These are phyloP conservation scores for Lypha dubia DNA, from an alignment of 2,888 invertebrate species.

Conservation along the genomic window DNA sequence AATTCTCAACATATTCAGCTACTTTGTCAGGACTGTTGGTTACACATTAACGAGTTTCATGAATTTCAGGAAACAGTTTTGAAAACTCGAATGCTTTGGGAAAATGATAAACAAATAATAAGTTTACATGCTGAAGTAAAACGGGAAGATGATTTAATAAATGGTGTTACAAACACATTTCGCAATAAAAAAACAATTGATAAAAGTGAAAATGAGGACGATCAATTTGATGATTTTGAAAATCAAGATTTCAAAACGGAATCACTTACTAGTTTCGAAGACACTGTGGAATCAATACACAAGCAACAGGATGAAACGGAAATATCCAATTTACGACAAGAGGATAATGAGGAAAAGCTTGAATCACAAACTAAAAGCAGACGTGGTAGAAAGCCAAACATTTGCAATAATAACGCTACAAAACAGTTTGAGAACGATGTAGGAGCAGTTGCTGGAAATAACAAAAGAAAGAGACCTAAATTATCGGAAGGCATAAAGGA, in stretches of 20 bases:
- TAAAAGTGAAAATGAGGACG: constrained; percentile 36
- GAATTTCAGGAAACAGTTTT: constrained; percentile 58
- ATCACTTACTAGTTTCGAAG: constrained; percentile 11
- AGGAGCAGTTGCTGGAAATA: background rate
- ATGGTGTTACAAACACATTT: background rate
- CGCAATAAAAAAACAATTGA: background rate
- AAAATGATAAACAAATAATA: constrained; percentile 23
- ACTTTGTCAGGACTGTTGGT: constrained; percentile 61
- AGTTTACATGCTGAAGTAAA: constrained; percentile 37
- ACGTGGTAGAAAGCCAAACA: constrained; percentile 49
- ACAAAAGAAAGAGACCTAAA: constrained; percentile 15
- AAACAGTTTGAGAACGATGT: background rate
- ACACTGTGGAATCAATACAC: background rate
- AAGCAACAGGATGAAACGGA: background rate
- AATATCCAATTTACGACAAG: background rate
- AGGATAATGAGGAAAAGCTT: background rate
- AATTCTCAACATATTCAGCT: constrained; percentile 21
- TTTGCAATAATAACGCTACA: background rate
- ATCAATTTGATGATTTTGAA: constrained; percentile 18
- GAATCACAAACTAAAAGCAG: background rate
- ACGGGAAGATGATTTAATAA: constrained; percentile 10
- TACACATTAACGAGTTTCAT: constrained; percentile 61
- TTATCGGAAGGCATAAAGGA: constrained; percentile 5
- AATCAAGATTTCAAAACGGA: constrained; percentile 33
- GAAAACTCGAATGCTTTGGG: constrained; percentile 49